phyloP scores from a whole-genome alignment of 2,888 invertebrate species.

The Calephelis perditalis region DNA sequence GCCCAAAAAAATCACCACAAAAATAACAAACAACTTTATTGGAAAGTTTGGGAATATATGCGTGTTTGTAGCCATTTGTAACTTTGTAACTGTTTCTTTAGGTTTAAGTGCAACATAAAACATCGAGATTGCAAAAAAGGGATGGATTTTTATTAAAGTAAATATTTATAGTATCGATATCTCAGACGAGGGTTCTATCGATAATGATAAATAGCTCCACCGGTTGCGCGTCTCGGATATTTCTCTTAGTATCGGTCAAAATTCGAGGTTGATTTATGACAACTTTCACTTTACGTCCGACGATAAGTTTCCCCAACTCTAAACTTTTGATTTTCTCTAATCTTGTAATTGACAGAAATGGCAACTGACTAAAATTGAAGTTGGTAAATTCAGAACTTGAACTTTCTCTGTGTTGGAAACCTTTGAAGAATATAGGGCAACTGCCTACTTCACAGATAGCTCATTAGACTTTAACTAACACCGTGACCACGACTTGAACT shows the following conservation, averaged over 20 bases:
- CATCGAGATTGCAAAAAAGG: slow-evolving; percentile 64
- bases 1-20: no score
- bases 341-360: slow-evolving; percentile 22
- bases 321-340: slow-evolving; percentile 9
- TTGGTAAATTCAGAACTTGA: slow-evolving; percentile 62
- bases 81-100: slow-evolving; percentile 48
- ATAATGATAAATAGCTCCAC: slow-evolving; percentile 71
- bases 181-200: slow-evolving; percentile 71
- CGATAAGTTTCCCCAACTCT: slow-evolving; percentile 42
- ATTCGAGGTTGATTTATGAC: slow-evolving; percentile 62
- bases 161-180: slow-evolving; percentile 76
- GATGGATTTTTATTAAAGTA: slow-evolving; percentile 77
- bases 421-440: no score
- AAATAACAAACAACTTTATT: neutral
- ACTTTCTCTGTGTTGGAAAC: slow-evolving; percentile 24
- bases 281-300: slow-evolving; percentile 46
- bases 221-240: slow-evolving; percentile 64
- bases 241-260: slow-evolving; percentile 59
- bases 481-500: no score
- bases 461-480: no score
- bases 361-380: slow-evolving; percentile 42
- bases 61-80: slow-evolving; percentile 52
- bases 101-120: slow-evolving; percentile 69
- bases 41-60: slow-evolving; percentile 45
- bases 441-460: no score